Conservation (phyloP, 2,888 invertebrate genomes). For the Siphonodentalium dalli region DNA sequence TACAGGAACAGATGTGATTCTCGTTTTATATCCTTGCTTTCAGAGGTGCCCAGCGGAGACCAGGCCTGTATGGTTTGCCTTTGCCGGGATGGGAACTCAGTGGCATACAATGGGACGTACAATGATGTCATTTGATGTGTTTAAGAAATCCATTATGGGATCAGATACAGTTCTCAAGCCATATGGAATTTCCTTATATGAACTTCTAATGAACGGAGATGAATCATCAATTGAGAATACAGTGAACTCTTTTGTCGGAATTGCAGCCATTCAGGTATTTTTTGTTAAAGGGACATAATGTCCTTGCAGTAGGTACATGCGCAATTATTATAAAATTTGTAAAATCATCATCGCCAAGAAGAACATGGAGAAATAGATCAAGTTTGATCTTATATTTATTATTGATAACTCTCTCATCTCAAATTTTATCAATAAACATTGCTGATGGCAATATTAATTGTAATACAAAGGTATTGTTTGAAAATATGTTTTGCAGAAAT, state of each 20-base stretch:
- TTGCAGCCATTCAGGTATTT: slow-evolving; percentile 93
- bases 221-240: slow-evolving; percentile 84
- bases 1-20: too few relatives aligned
- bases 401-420: too few relatives aligned
- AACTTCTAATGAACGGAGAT: slow-evolving; percentile 79
- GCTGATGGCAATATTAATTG: too few relatives aligned
- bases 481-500: too few relatives aligned
- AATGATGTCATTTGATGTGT: slow-evolving; percentile 82
- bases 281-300: too few relatives aligned
- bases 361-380: too few relatives aligned
- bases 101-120: slow-evolving; percentile 95
- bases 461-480: too few relatives aligned
- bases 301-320: too few relatives aligned
- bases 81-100: slow-evolving; percentile 98
- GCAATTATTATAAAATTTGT: too few relatives aligned
- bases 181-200: slow-evolving; percentile 83
- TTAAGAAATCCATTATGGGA: slow-evolving; percentile 79
- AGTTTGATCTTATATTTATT: too few relatives aligned
- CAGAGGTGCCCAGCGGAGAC: slow-evolving; percentile 68
- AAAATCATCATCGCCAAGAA: too few relatives aligned
- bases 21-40: slow-evolving; percentile 11
- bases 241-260: slow-evolving; percentile 88
- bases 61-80: slow-evolving; percentile 91
- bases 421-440: too few relatives aligned
- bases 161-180: slow-evolving; percentile 80